Conservation (phyloP, 2,797 vertebrate species). For the Catharus ustulatus region DNA sequence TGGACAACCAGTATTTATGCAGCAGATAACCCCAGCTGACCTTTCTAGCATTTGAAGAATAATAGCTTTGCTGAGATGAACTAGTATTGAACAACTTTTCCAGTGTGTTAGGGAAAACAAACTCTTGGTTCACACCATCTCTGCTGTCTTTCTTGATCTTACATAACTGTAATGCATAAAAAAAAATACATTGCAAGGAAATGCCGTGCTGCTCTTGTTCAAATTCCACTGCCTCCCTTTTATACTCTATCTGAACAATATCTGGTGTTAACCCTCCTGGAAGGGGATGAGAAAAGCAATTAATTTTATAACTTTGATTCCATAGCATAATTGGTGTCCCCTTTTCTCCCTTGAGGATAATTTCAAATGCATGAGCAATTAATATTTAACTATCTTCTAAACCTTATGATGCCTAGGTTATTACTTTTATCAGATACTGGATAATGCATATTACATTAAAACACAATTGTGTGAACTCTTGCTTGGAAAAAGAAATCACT, state of each 20-base stretch:
- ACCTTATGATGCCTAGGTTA: background rate
- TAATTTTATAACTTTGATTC: background rate
- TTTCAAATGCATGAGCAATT: background rate
- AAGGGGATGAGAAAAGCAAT: background rate
- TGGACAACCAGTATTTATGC: background rate
- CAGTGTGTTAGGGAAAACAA: background rate
- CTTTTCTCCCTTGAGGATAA: background rate
- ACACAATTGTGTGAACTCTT: background rate
- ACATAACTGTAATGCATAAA: fast-evolving
- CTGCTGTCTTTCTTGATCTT: background rate
- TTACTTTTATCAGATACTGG: background rate
- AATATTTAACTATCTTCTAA: background rate
- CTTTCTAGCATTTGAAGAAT: background rate
- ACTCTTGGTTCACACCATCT: background rate
- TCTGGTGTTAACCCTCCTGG: background rate
- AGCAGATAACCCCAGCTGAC: constrained; percentile 1
- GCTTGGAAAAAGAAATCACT: background rate
- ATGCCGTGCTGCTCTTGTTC: background rate
- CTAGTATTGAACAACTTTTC: background rate
- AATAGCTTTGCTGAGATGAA: background rate
- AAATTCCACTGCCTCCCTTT: background rate
- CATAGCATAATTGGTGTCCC: background rate
- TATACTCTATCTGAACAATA: background rate
- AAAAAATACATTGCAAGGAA: background rate
- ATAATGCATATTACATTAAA: background rate